Evolutionary conservation across 2,797 vertebrate genomes (phyloP), one percentile per base, ranked within the genome.

Genomic region (Micrastur ruficollis): DNA sequence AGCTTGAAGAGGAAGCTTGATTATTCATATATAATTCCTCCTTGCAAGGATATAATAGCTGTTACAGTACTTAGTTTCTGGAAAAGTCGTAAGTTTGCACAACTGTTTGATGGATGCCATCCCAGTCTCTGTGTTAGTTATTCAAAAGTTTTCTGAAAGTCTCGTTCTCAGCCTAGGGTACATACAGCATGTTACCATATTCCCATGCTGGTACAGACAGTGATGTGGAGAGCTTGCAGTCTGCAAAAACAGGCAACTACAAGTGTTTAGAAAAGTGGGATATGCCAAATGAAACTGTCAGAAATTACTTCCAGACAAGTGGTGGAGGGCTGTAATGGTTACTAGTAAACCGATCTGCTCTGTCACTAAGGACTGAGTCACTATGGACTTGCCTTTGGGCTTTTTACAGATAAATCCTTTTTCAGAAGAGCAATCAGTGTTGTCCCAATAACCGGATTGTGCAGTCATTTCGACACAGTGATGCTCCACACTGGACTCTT

Each of bases 321-420:
- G 19, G 9, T 49, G 11, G 65, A 61, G 14, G 7, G 18, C 18
- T 79, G 7, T 29, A 70, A 47, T 4, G 20, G 12, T 47, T 52
- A 27, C 22, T 68, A 38, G 6, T 20, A 68, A 74, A 67, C 3
- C 81, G 42, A 52, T 36, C 20, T 23, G 17, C 32, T 5, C 50
- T 44, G 14, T 65, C 29, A 27, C 44, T 58, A 20, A 34, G 29
- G 32, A 90, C 97, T 96, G 38, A 66, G 17, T 66, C 20, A 21
- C 18, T 40, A 52, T 46, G n/a, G 46, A 96, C 97, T 95, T 95
- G 99, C 99, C 96, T 98, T 99, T 99, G 25, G 97, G 59, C 83
- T 91, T 98, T 98, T 99, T 99, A 97, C 99, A 99, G 95, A 99
- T 99, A 94, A 96, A 99, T 15, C 98, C 96, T 93, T 91, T 98